These are phyloP conservation scores for Orthosia gothica DNA, from an alignment of 2,888 invertebrate genomes.

Conservation along the genomic window DNA sequence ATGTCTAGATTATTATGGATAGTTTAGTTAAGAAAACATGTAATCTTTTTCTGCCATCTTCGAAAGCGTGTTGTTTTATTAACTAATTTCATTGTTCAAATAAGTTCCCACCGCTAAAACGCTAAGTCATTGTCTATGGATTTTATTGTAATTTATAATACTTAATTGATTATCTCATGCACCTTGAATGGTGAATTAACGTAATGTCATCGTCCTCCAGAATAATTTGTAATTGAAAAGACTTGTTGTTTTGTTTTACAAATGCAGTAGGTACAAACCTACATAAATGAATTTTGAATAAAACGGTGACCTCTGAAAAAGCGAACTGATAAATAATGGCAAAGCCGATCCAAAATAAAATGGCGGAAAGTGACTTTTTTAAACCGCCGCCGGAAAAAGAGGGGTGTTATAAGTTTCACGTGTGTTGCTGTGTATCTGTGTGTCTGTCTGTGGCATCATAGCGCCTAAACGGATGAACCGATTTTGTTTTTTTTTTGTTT, in stretches of 20 bases:
- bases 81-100: conserved; percentile 36
- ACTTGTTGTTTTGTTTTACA: too few species aligned
- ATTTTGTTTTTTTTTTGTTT: too few species aligned
- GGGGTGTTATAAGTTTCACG: too few species aligned
- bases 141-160: conserved; percentile 4
- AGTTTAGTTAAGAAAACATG: conserved; percentile 26
- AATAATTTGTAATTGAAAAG: not conserved
- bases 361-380: too few species aligned
- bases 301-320: not conserved
- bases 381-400: too few species aligned
- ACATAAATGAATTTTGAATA: not conserved
- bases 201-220: conserved; percentile 7
- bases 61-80: conserved; percentile 28
- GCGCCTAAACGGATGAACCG: too few species aligned
- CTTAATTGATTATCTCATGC: conserved; percentile 38
- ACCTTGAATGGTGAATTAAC: conserved; percentile 14
- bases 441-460: too few species aligned
- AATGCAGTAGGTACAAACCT: too few species aligned
- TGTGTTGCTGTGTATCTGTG: too few species aligned
- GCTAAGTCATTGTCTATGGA: conserved; percentile 41
- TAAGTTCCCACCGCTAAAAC: conserved; percentile 28
- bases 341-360: too few species aligned
- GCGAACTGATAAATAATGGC: not conserved
- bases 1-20: conserved; percentile 19
- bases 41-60: conserved; percentile 29